These are phyloP conservation scores for Enteromius argenteus DNA, from an alignment of 2,797 vertebrate genomes.

Conservation along the genomic window DNA sequence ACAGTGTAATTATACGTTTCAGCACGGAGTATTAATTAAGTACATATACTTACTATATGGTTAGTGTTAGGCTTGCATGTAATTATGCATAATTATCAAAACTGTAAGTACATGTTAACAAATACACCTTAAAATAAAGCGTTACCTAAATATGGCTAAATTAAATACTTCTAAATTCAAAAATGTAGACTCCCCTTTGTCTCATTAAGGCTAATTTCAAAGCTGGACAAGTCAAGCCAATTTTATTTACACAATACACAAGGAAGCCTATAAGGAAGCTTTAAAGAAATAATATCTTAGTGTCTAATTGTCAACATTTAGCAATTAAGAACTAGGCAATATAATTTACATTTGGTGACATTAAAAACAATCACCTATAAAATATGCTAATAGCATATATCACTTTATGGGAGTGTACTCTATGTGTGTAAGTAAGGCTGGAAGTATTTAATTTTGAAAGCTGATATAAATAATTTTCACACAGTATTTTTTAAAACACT, in stretches of 20 bases:
- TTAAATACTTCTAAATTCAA: background rate
- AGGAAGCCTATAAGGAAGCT: background rate
- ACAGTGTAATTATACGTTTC: background rate
- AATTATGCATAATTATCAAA: background rate
- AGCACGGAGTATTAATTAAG: background rate
- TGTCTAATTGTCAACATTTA: background rate
- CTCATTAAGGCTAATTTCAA: background rate
- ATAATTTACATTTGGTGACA: background rate
- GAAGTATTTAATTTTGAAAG: background rate
- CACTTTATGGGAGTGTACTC: background rate
- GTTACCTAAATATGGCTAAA: background rate
- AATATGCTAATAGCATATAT: background rate
- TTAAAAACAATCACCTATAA: background rate
- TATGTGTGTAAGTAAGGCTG: background rate
- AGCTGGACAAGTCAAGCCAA: background rate
- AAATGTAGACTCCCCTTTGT: background rate
- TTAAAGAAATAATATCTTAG: background rate
- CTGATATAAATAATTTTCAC: background rate
- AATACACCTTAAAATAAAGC: background rate
- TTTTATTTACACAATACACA: constrained; percentile 1
- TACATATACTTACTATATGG: background rate
- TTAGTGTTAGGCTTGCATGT: background rate
- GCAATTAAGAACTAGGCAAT: background rate
- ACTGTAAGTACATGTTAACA: background rate
- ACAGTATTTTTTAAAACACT: background rate